phyloP scores from a whole-genome alignment of 2,888 invertebrate species.

The Acanthosepion pharaonis region DNA sequence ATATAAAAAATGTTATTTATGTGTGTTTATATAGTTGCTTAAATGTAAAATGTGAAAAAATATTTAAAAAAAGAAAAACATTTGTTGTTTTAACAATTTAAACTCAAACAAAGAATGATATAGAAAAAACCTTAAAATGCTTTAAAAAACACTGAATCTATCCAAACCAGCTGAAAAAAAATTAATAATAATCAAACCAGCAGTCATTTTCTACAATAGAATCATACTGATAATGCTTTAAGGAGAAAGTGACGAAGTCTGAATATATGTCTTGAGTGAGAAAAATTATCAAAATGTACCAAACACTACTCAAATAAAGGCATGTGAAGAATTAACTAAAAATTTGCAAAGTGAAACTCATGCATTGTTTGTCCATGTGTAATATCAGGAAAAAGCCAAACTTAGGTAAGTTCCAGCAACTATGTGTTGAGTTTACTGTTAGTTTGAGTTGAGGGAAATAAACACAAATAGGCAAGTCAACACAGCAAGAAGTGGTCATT shows the following conservation, averaged over 20 bases:
- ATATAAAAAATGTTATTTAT: no score
- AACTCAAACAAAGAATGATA: background rate
- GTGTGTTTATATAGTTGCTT: no score
- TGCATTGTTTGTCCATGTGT: background rate
- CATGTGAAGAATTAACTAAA: background rate
- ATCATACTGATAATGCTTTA: background rate
- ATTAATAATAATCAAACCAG: background rate
- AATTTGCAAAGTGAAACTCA: background rate
- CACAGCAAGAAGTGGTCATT: background rate
- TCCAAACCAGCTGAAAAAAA: background rate
- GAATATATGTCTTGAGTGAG: background rate
- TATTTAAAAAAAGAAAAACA: background rate
- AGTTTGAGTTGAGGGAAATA: background rate
- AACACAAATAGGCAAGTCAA: background rate
- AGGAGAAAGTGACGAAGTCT: background rate
- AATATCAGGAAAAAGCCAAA: slow-evolving; percentile 4
- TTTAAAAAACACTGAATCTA: background rate
- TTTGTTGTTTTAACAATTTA: background rate
- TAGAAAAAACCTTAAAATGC: background rate
- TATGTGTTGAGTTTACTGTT: background rate
- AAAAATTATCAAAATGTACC: background rate
- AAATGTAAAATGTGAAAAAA: background rate
- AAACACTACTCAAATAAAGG: background rate
- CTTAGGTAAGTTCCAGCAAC: background rate
- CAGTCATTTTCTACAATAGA: background rate